Evolutionary conservation across 2,888 invertebrate species (phyloP).

Genomic region (Latheticus oryzae): DNA sequence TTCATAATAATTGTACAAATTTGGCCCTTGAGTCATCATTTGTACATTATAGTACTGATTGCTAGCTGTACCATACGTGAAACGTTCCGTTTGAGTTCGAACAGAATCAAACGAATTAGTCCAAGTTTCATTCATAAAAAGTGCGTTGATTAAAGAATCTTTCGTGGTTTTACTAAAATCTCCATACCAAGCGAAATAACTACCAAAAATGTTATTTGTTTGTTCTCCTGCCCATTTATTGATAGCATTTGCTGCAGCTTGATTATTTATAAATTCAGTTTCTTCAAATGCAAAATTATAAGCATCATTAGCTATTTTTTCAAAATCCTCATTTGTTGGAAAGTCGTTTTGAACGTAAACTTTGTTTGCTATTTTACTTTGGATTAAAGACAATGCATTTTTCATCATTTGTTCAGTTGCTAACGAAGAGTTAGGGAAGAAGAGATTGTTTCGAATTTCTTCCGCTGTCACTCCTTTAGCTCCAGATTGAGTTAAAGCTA

Average conservation of each 20-base stretch:
- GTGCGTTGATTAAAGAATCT: slow-evolving; percentile 25
- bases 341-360: slow-evolving; percentile 72
- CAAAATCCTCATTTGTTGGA: slow-evolving; percentile 68
- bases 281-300: slow-evolving; percentile 73
- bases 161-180: slow-evolving; percentile 11
- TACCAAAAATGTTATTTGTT: slow-evolving; percentile 59
- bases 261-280: slow-evolving; percentile 51
- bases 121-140: slow-evolving; percentile 14
- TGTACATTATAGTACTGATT: slow-evolving; percentile 1
- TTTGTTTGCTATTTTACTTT: slow-evolving; percentile 62
- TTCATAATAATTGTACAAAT: slow-evolving; percentile 54
- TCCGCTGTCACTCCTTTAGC: slow-evolving; percentile 3
- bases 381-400: slow-evolving; percentile 50
- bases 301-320: slow-evolving; percentile 69
- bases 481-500: slow-evolving; percentile 12
- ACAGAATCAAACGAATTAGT: not conserved
- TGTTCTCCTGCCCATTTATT: slow-evolving; percentile 61
- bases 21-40: slow-evolving; percentile 34
- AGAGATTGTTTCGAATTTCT: not conserved
- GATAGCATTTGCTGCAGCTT: slow-evolving; percentile 54
- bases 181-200: slow-evolving; percentile 51
- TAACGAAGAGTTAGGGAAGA: not conserved
- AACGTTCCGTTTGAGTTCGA: no score
- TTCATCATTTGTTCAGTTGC: not conserved
- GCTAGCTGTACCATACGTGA: no score